Evolutionary conservation across 2,888 invertebrate species (phyloP).

Genomic region (Monopis laevigella): DNA sequence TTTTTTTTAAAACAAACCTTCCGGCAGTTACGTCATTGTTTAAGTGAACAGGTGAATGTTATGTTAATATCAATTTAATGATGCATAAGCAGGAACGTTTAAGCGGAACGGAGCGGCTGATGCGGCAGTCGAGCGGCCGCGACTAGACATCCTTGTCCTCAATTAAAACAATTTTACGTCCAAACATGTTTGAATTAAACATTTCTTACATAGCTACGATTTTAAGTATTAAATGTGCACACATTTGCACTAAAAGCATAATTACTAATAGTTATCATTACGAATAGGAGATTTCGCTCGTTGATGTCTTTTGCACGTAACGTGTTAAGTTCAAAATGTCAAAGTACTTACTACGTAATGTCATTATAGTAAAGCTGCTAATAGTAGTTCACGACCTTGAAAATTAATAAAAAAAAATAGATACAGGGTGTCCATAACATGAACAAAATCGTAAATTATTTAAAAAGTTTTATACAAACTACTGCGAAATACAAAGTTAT

Average conservation of each 20-base stretch:
- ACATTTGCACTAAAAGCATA: constrained; percentile 1
- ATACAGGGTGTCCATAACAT: too few species aligned
- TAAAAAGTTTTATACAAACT: too few species aligned
- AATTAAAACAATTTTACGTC: constrained; percentile 53
- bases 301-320: constrained; percentile 18
- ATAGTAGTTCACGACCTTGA: too few species aligned
- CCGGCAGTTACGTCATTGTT: constrained; percentile 6
- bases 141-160: constrained; percentile 56
- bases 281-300: constrained; percentile 12
- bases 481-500: too few species aligned
- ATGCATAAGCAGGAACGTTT: constrained; percentile 11
- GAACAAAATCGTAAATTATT: too few species aligned
- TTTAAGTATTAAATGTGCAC: constrained; percentile 17
- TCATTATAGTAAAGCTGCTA: too few species aligned
- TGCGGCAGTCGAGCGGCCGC: constrained; percentile 23
- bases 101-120: constrained; percentile 9
- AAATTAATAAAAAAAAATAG: too few species aligned
- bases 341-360: neutral
- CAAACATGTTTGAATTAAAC: constrained; percentile 45
- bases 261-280: neutral
- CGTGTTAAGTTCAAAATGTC: neutral
- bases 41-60: constrained; percentile 33
- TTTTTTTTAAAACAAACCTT: too few species aligned
- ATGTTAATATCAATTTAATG: constrained; percentile 26
- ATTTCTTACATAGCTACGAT: constrained; percentile 27